A percentile compares a stretch with the other conserved stretches of the same genome.
Evolutionary conservation across 2,797 vertebrate species (phyloP).

Genomic region (Chelidonichthys spinosus): DNA sequence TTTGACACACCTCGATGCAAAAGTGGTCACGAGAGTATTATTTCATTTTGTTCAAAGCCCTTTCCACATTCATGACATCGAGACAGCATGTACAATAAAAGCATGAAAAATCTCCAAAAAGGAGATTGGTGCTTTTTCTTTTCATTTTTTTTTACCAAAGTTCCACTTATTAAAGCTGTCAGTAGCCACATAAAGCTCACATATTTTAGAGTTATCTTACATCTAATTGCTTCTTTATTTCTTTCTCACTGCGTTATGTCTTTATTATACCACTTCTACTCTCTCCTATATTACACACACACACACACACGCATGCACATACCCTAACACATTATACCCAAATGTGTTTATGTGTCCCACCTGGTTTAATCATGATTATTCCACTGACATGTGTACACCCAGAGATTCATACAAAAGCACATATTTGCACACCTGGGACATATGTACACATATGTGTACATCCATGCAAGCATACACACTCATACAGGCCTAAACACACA

Average conservation of each 20-base stretch:
- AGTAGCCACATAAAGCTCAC: slow-evolving; percentile 13
- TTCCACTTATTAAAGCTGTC: slow-evolving; percentile 31
- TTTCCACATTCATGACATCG: slow-evolving; percentile 8
- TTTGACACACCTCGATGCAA: slow-evolving; percentile 20
- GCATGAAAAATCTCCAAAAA: background rate
- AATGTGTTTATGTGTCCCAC: slow-evolving; percentile 3
- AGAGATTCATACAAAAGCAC: slow-evolving; percentile 11
- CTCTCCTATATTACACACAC: slow-evolving; percentile 13
- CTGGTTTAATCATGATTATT: slow-evolving; percentile 23
- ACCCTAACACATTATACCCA: background rate
- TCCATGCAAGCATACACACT: background rate
- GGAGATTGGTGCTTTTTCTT: background rate
- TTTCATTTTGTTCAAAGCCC: slow-evolving; percentile 16
- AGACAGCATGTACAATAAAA: slow-evolving; percentile 11
- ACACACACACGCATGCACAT: slow-evolving; percentile 6
- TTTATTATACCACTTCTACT: slow-evolving; percentile 10
- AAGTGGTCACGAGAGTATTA: slow-evolving; percentile 22
- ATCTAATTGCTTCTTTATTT: slow-evolving; percentile 23
- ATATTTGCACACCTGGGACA: slow-evolving; percentile 9
- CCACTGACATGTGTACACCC: background rate
- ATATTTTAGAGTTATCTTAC: slow-evolving; percentile 29
- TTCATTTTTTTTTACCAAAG: background rate
- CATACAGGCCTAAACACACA: background rate
- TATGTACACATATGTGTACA: slow-evolving; percentile 6
- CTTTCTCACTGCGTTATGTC: slow-evolving; percentile 21